These are phyloP conservation scores for Amaurobius ferox DNA, from an alignment of 2,888 invertebrate genomes.

Conservation along the genomic window DNA sequence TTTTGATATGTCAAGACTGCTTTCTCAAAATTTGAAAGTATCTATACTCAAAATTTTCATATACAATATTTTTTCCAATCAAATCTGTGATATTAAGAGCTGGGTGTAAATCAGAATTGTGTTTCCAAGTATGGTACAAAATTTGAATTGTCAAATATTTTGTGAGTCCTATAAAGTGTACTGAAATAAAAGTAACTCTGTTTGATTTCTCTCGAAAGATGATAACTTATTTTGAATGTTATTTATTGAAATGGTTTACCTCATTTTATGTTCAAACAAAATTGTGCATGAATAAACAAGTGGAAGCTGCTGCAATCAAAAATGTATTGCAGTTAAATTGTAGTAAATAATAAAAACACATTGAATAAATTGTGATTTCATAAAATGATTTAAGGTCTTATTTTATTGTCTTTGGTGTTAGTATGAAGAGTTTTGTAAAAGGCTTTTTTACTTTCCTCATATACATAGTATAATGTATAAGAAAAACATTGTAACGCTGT, in stretches of 20 bases:
- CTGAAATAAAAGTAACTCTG: too few species aligned
- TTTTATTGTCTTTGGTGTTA: constrained; percentile 4
- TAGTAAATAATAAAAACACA: constrained; percentile 1
- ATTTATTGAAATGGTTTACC: constrained; percentile 3
- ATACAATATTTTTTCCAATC: too few species aligned
- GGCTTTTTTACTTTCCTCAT: too few species aligned
- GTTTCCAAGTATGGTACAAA: too few species aligned
- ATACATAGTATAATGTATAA: too few species aligned
- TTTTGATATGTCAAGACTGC: too few species aligned
- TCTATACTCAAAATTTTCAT: too few species aligned
- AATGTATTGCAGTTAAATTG: constrained; percentile 7
- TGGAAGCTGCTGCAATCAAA: background rate
- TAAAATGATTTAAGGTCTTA: background rate
- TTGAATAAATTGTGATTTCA: constrained; percentile 18
- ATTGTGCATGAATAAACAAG: constrained; percentile 8
- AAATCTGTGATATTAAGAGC: constrained; percentile 16
- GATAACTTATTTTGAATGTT: constrained; percentile 6
- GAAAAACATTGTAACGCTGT: too few species aligned
- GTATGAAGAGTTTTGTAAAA: too few species aligned
- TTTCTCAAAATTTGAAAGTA: too few species aligned
- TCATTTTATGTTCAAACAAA: constrained; percentile 7
- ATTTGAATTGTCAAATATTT: too few species aligned
- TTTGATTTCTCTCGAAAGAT: background rate
- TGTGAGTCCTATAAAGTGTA: background rate
- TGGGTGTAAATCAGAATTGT: constrained; percentile 2